Conservation (phyloP, 2,888 invertebrate species). For the Balanococcus diminutus region DNA sequence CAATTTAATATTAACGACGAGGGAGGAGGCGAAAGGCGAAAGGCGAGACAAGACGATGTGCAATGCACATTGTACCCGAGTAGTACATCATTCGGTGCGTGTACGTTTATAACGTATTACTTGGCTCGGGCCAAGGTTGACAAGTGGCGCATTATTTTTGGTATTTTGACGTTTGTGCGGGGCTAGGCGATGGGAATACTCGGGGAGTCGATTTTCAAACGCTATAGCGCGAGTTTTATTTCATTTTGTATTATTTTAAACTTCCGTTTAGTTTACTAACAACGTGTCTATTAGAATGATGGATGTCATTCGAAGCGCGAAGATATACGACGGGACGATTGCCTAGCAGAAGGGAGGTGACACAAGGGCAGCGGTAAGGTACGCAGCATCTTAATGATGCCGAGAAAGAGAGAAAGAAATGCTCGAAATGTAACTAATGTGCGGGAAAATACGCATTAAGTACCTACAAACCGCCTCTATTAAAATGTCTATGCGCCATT, state of each 20-base stretch:
- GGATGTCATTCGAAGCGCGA: slow-evolving; percentile 46
- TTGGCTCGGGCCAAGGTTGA: slow-evolving; percentile 39
- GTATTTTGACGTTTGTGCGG: slow-evolving; percentile 16
- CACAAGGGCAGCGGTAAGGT: not conserved
- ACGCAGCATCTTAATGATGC: too few species aligned
- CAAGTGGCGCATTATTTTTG: slow-evolving; percentile 53
- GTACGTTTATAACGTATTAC: slow-evolving; percentile 36
- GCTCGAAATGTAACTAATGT: slow-evolving; percentile 54
- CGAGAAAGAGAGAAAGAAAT: not conserved
- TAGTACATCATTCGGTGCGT: not conserved
- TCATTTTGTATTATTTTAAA: slow-evolving; percentile 52
- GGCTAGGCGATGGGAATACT: slow-evolving; percentile 26
- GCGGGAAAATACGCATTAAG: slow-evolving; percentile 50
- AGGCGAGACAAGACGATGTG: not conserved
- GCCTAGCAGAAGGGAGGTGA: not conserved
- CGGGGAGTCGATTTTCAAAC: slow-evolving; percentile 49
- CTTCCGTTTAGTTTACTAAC: slow-evolving; percentile 55
- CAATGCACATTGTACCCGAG: not conserved
- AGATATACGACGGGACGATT: not conserved
- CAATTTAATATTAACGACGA: not conserved
- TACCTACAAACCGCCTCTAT: slow-evolving; percentile 52
- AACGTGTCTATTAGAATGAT: slow-evolving; percentile 54
- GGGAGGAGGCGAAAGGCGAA: slow-evolving; percentile 16
- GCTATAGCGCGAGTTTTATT: slow-evolving; percentile 44
- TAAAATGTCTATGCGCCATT: slow-evolving; percentile 32